Base-by-base conservation (phyloP, 23 tunicate genomes). In the Styela plicata region DNA sequence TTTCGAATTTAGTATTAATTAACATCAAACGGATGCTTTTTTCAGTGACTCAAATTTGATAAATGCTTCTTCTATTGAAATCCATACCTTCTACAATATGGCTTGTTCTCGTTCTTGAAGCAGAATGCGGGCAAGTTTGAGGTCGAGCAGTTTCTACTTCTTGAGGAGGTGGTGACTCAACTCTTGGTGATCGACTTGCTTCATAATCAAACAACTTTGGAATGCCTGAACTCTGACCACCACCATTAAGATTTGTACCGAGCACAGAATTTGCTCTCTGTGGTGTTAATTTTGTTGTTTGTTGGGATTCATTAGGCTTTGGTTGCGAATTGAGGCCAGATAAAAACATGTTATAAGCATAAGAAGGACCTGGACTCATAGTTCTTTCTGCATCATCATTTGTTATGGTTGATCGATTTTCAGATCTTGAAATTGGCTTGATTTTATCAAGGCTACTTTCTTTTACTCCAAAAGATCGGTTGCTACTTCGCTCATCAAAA, bases 61-160 rank as follows among this genome's bases (percentile, higher is more conserved):
- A n/a, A n/a, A n/a, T n/a, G n/a, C n/a, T n/a, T n/a, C n/a, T n/a
- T n/a, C n/a, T n/a, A n/a, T n/a, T n/a, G n/a, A n/a, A n/a, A n/a
- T n/a, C n/a, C n/a, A n/a, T n/a, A n/a, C n/a, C n/a, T n/a, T n/a
- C n/a, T n/a, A n/a, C n/a, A n/a, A n/a, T n/a, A n/a, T n/a, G n/a
- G n/a, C n/a, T n/a, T n/a, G n/a, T n/a, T n/a, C 28, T 36, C 70
- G 26, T 82, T 74, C 33, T 28, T 26, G 31, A 69, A 30, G 90
- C 97, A 25, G 97, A 91, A 78, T 91, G 87, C 0, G 97, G 97
- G 37, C 97, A 91, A 5, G 87, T 91, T 79, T 91, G 97, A 0
- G 97, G 97, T 34, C 97, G 90, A 22, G 69, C 67, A 17, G 80
- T 25, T 19, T 86, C 90, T 32, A 32, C 31, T 52, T 86, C 97